A percentile compares a stretch with the other conserved stretches of the same genome.
These are phyloP conservation scores for Stenurella melanura DNA, from an alignment of 2,888 invertebrate genomes.

Conservation along the genomic window DNA sequence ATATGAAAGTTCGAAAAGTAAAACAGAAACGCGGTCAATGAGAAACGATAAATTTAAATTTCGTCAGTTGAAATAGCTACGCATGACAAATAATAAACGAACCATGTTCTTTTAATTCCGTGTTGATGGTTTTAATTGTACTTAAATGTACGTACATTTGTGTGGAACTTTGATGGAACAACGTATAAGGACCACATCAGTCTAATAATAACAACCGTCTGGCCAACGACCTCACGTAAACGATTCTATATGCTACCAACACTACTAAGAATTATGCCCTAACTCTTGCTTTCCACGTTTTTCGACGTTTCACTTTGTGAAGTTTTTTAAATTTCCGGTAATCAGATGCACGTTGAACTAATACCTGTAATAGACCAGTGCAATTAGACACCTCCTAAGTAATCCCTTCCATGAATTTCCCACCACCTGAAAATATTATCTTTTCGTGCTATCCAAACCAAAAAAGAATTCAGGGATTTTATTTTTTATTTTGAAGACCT, in stretches of 20 bases:
- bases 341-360: conserved; percentile 7
- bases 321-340: conserved; percentile 14
- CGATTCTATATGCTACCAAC: conserved; percentile 41
- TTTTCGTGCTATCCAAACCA: too few species aligned
- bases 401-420: too few species aligned
- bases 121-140: conserved; percentile 29
- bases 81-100: conserved; percentile 21
- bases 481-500: too few species aligned
- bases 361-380: too few species aligned
- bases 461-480: too few species aligned
- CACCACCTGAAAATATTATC: too few species aligned
- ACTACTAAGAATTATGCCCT: not conserved
- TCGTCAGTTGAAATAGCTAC: conserved; percentile 18
- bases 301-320: not conserved
- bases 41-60: conserved; percentile 22
- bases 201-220: conserved; percentile 57
- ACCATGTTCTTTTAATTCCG: conserved; percentile 4
- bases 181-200: conserved; percentile 47
- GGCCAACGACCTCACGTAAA: conserved; percentile 54
- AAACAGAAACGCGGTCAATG: conserved; percentile 1
- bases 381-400: too few species aligned
- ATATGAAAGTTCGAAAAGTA: not conserved
- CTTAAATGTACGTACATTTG: conserved; percentile 10
- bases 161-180: conserved; percentile 43
- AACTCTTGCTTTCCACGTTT: not conserved